Percentiles rank a stretch among this genome's conserved stretches.
Conservation (phyloP, 2,113 vertebrate genomes). For the Nycticorax nycticorax region DNA sequence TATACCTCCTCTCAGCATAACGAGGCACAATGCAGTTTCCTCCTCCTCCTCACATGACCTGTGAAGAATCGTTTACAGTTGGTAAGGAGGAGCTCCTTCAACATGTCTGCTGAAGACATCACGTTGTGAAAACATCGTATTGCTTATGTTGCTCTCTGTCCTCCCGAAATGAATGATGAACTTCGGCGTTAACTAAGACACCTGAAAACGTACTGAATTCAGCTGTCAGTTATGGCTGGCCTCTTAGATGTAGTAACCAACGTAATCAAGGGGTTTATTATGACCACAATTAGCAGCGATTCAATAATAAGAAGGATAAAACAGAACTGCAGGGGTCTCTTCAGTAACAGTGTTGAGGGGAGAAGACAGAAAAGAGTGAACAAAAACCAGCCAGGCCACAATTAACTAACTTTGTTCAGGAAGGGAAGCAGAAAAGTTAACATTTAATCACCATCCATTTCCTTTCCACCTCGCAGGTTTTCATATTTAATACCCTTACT, state of each 20-base stretch:
- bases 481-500: neutral
- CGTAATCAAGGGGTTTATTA: neutral
- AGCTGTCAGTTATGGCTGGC: neutral
- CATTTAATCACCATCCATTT: neutral
- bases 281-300: neutral
- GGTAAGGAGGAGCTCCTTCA: constrained; percentile 42
- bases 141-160: neutral
- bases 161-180: neutral
- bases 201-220: neutral
- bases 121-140: neutral
- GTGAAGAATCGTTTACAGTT: constrained; percentile 76
- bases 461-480: neutral
- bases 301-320: neutral
- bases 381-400: neutral
- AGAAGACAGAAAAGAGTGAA: neutral
- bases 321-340: neutral
- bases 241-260: neutral
- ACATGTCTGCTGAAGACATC: neutral
- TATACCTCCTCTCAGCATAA: constrained; percentile 86
- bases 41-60: constrained; percentile 92
- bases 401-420: neutral
- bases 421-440: neutral
- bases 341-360: neutral
- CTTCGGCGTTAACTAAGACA: neutral
- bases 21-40: constrained; percentile 81